Percentiles rank a stretch among this genome's conserved stretches.
phyloP scores from a whole-genome alignment of 2,888 invertebrate species.

The Ophion ventricosus region DNA sequence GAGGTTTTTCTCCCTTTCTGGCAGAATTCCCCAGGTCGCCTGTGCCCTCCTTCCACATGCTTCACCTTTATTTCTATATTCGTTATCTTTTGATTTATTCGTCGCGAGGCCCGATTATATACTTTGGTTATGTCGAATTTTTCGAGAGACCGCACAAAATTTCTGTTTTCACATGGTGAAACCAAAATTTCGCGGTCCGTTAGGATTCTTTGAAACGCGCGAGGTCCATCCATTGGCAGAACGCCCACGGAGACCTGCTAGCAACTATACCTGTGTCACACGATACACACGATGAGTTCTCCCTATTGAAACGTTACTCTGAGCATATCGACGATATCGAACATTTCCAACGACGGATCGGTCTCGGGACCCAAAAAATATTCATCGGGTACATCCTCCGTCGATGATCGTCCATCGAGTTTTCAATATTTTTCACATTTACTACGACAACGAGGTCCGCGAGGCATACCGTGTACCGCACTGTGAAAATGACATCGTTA shows the following conservation, averaged over 20 bases:
- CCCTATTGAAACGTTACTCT: constrained; percentile 22
- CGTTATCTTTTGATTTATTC: constrained; percentile 59
- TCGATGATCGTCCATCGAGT: background rate
- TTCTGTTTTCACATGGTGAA: constrained; percentile 33
- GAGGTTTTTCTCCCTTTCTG: constrained; percentile 60
- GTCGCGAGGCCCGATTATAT: constrained; percentile 26
- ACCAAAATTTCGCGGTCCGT: constrained; percentile 35
- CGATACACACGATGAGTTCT: constrained; percentile 16
- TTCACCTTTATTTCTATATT: constrained; percentile 15
- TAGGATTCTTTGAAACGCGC: constrained; percentile 56
- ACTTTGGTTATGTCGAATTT: constrained; percentile 41
- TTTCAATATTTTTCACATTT: constrained; percentile 49
- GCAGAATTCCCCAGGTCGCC: constrained; percentile 34
- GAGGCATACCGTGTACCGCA: background rate
- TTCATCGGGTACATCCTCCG: constrained; percentile 5
- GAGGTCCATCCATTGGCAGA: constrained; percentile 25
- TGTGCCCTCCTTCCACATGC: constrained; percentile 2
- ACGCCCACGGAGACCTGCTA: constrained; percentile 58
- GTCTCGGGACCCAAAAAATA: constrained; percentile 44
- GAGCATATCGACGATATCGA: constrained; percentile 48
- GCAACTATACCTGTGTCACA: constrained; percentile 42
- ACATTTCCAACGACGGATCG: constrained; percentile 45
- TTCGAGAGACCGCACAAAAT: constrained; percentile 27
- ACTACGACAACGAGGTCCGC: constrained; percentile 3
- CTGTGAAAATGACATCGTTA: constrained; percentile 49